These are phyloP conservation scores for Drosophila chauvacae DNA, from an alignment of 1,140 invertebrate genomes.

Conservation along the genomic window DNA sequence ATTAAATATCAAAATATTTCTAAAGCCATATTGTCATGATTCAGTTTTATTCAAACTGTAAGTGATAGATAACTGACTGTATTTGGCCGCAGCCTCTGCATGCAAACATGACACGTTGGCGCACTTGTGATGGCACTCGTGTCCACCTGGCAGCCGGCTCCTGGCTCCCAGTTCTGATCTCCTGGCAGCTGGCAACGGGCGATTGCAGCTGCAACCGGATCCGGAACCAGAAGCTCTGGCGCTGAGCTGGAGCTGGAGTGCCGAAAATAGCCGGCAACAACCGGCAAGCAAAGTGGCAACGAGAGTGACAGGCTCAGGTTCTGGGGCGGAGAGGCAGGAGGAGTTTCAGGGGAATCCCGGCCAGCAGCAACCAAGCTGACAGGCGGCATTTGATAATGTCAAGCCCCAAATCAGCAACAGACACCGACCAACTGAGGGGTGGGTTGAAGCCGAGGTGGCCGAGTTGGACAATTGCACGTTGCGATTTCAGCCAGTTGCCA, in stretches of 20 bases:
- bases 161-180: constrained; percentile 22
- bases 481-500: constrained; percentile 65
- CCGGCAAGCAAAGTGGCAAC: constrained; percentile 50
- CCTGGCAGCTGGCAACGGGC: constrained; percentile 40
- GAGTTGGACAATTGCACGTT: constrained; percentile 67
- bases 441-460: not conserved
- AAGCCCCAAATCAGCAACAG: constrained; percentile 74
- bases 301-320: constrained; percentile 32
- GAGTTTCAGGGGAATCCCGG: not conserved
- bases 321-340: not conserved
- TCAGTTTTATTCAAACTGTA: not conserved
- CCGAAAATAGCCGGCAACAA: constrained; percentile 57
- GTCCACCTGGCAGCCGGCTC: constrained; percentile 59
- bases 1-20: not conserved
- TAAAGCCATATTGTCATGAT: too few species aligned
- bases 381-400: constrained; percentile 80
- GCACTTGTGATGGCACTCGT: constrained; percentile 65
- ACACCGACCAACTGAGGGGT: constrained; percentile 37
- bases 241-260: constrained; percentile 34
- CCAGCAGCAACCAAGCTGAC: constrained; percentile 45
- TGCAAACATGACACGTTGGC: constrained; percentile 75
- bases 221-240: constrained; percentile 34
- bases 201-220: constrained; percentile 52
- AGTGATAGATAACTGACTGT: constrained; percentile 32
- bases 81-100: constrained; percentile 44